phyloP scores from a whole-genome alignment of 2,113 vertebrate species.

The Melospiza georgiana region DNA sequence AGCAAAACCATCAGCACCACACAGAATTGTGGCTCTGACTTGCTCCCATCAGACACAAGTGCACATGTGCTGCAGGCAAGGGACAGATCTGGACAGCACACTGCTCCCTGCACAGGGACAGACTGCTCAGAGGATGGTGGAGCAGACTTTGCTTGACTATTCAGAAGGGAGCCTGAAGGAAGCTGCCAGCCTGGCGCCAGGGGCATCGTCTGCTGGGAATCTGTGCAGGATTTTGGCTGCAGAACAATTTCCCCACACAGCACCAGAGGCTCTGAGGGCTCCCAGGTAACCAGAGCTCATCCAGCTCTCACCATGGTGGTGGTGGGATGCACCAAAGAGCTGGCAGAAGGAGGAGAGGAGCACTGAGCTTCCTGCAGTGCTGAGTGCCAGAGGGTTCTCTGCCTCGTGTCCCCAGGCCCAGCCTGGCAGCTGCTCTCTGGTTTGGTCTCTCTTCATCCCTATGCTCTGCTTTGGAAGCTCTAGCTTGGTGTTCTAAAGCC shows the following conservation, averaged over 20 bases:
- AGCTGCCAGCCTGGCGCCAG: neutral
- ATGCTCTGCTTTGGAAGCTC: neutral
- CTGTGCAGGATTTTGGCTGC: neutral
- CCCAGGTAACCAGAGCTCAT: neutral
- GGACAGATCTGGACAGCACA: neutral
- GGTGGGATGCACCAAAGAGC: neutral
- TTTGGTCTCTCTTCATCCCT: neutral
- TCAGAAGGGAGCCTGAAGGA: neutral
- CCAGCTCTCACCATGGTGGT: neutral
- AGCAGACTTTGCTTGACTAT: neutral
- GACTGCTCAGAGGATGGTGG: neutral
- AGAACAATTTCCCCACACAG: accelerated
- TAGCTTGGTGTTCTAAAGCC: neutral
- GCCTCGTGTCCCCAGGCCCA: neutral
- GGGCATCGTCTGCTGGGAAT: neutral
- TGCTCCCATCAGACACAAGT: neutral
- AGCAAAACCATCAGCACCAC: neutral
- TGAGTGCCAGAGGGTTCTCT: neutral
- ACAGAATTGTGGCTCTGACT: neutral
- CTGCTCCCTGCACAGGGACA: neutral
- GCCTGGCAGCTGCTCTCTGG: neutral
- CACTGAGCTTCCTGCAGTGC: neutral
- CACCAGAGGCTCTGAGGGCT: neutral
- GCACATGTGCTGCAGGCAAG: neutral
- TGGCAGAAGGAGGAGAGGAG: neutral